These are phyloP conservation scores for Lithobius niger DNA, from an alignment of 1,140 invertebrate species.

Conservation along the genomic window DNA sequence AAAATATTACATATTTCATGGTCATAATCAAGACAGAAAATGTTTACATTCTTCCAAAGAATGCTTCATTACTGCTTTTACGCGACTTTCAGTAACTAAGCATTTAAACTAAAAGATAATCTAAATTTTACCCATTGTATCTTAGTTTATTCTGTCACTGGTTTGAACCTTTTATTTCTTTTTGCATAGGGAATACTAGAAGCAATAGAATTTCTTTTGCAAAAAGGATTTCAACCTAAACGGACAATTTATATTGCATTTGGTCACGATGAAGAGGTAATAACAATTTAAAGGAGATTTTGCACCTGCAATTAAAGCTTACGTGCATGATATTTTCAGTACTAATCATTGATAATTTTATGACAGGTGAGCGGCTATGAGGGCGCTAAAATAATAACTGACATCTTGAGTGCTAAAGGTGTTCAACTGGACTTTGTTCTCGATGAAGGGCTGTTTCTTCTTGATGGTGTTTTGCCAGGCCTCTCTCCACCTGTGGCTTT, in stretches of 20 bases:
- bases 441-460: conserved; percentile 40
- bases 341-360: not conserved
- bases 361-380: conserved; percentile 31
- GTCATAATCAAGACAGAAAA: too few relatives aligned
- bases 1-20: too few relatives aligned
- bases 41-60: too few relatives aligned
- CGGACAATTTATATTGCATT: conserved; percentile 42
- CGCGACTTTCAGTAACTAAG: too few relatives aligned
- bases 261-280: conserved; percentile 48
- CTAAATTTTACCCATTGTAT: too few relatives aligned
- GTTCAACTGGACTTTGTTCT: conserved; percentile 39
- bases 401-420: conserved; percentile 26
- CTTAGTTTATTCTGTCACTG: too few relatives aligned
- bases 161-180: too few relatives aligned
- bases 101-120: too few relatives aligned
- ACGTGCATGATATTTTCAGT: too few relatives aligned
- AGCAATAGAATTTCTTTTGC: conserved; percentile 36
- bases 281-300: not conserved
- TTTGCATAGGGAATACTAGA: conserved; percentile 43
- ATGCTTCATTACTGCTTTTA: too few relatives aligned
- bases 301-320: not conserved
- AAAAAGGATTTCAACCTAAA: conserved; percentile 30
- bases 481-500: conserved; percentile 33
- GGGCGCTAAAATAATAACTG: conserved; percentile 34
- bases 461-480: conserved; percentile 31